Percentiles rank a stretch among this genome's conserved stretches.
Evolutionary conservation across 2,888 invertebrate genomes (phyloP).

Genomic region (Aplocera efformata): DNA sequence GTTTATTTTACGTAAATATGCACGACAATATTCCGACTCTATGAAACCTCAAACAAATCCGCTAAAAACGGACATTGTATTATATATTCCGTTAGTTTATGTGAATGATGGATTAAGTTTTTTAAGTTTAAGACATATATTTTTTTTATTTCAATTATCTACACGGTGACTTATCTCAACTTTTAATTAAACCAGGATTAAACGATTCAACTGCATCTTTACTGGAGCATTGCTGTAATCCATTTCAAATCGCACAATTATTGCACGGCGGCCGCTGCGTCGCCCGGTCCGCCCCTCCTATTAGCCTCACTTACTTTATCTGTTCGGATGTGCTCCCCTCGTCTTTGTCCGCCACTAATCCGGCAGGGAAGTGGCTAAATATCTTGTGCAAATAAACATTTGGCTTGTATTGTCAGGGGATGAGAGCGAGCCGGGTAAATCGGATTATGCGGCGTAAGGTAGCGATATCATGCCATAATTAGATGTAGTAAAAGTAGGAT

Average conservation of each 20-base stretch:
- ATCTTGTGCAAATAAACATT: conserved; percentile 80
- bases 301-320: conserved; percentile 69
- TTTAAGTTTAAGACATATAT: too few relatives aligned
- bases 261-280: conserved; percentile 47
- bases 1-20: too few relatives aligned
- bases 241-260: conserved; percentile 65
- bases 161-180: conserved; percentile 11
- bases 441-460: conserved; percentile 70
- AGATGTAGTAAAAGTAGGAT: conserved; percentile 51
- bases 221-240: conserved; percentile 49
- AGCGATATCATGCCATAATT: conserved; percentile 61
- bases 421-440: conserved; percentile 60
- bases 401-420: conserved; percentile 68
- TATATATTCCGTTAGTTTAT: too few relatives aligned
- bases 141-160: neutral
- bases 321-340: conserved; percentile 55
- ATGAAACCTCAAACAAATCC: too few relatives aligned
- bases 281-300: conserved; percentile 62
- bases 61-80: too few relatives aligned
- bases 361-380: conserved; percentile 78
- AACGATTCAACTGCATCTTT: conserved; percentile 28
- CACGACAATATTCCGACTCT: too few relatives aligned
- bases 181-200: conserved; percentile 33
- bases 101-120: too few relatives aligned
- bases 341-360: conserved; percentile 70